These are phyloP conservation scores for Pomatostomus ruficeps DNA, from an alignment of 2,113 vertebrate genomes.

Conservation along the genomic window DNA sequence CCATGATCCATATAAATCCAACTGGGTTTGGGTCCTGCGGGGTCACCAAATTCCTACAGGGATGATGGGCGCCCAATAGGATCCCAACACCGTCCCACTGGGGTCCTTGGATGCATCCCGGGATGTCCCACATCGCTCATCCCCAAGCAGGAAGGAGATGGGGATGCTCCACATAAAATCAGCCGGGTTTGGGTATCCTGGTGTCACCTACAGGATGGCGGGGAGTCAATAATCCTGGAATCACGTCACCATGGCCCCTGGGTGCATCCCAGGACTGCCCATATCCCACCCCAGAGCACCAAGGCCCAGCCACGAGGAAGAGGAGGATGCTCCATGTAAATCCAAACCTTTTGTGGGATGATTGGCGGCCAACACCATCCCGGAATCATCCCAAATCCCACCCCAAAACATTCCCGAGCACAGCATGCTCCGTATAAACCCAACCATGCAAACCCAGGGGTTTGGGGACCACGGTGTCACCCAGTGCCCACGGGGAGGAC, in stretches of 20 bases:
- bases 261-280: not conserved
- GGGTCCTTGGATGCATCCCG: not conserved
- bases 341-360: not conserved
- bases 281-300: not conserved
- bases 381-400: not conserved
- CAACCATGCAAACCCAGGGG: rapidly evolving
- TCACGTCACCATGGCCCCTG: rapidly evolving
- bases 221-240: not conserved
- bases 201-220: not conserved
- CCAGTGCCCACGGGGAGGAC: rapidly evolving
- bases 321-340: not conserved
- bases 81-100: rapidly evolving
- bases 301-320: not conserved
- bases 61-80: not conserved
- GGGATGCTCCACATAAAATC: not conserved
- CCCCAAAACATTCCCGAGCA: not conserved
- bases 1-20: not conserved
- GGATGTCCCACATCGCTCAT: not conserved
- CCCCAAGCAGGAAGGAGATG: not conserved
- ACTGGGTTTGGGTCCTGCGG: not conserved
- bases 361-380: not conserved
- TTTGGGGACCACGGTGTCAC: not conserved
- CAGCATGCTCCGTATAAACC: not conserved
- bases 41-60: not conserved
- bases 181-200: not conserved